Evolutionary conservation across 1,140 invertebrate genomes (phyloP).

Genomic region (Drosophila carrolli): DNA sequence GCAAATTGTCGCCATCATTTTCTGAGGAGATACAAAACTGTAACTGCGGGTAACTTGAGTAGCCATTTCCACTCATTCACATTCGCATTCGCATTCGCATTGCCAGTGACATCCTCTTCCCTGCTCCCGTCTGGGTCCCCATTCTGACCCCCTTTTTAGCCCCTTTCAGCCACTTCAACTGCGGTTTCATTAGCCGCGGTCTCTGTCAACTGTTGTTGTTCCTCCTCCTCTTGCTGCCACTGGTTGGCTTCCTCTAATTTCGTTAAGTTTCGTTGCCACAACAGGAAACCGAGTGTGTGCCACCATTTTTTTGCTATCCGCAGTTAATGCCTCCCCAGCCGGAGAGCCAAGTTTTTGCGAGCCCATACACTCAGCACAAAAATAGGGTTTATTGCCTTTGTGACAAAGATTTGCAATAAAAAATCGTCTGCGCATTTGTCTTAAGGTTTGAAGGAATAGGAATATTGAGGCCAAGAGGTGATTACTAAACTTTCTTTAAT

Average conservation of each 20-base stretch:
- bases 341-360: slow-evolving; percentile 27
- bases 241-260: slow-evolving; percentile 76
- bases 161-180: slow-evolving; percentile 59
- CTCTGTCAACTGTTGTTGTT: slow-evolving; percentile 67
- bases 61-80: slow-evolving; percentile 50
- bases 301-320: slow-evolving; percentile 44
- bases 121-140: background rate
- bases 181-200: slow-evolving; percentile 79
- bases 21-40: slow-evolving; percentile 34
- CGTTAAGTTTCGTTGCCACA: slow-evolving; percentile 78
- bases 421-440: too few relatives aligned
- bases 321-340: slow-evolving; percentile 64
- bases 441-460: too few relatives aligned
- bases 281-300: slow-evolving; percentile 56
- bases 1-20: slow-evolving; percentile 79
- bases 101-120: slow-evolving; percentile 29
- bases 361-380: slow-evolving; percentile 8
- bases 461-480: too few relatives aligned
- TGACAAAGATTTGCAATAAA: too few relatives aligned
- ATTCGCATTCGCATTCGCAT: slow-evolving; percentile 33
- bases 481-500: too few relatives aligned
- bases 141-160: slow-evolving; percentile 1
- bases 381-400: background rate
- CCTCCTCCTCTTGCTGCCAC: slow-evolving; percentile 21
- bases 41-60: slow-evolving; percentile 56